These are phyloP conservation scores for Brachyrhaphis roseni DNA, from an alignment of 2,797 vertebrate genomes.

Conservation along the genomic window DNA sequence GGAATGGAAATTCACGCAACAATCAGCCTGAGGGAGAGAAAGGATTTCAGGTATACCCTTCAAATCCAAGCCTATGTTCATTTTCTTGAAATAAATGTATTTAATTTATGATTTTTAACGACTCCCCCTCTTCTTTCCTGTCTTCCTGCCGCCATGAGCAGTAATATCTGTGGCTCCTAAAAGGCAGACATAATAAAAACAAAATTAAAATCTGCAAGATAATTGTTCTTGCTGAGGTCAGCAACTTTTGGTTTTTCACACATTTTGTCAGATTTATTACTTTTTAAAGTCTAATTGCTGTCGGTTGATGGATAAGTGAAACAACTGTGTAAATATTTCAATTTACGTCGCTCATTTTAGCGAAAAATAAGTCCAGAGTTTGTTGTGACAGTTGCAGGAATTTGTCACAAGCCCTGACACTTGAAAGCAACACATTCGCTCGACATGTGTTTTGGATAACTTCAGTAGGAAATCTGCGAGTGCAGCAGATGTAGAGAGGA, in stretches of 20 bases:
- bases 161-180: not conserved
- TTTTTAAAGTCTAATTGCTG: not conserved
- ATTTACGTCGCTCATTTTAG: not conserved
- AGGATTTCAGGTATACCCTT: not conserved
- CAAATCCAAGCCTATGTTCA: not conserved
- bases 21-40: not conserved
- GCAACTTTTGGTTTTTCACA: not conserved
- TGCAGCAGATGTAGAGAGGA: constrained; percentile 2
- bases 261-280: not conserved
- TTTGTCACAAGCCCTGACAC: constrained; percentile 2
- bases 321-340: not conserved
- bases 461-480: constrained; percentile 12
- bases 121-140: not conserved
- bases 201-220: not conserved
- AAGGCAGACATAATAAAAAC: not conserved
- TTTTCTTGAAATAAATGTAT: not conserved
- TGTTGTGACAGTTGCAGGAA: not conserved
- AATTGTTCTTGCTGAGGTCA: not conserved
- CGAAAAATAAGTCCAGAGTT: not conserved
- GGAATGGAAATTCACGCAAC: not conserved
- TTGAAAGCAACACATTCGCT: not conserved
- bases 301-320: not conserved
- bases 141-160: not conserved
- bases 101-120: not conserved
- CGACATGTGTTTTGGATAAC: constrained; percentile 45